Evolutionary conservation across 2,888 invertebrate species (phyloP).

Genomic region (Chrysolina americana): DNA sequence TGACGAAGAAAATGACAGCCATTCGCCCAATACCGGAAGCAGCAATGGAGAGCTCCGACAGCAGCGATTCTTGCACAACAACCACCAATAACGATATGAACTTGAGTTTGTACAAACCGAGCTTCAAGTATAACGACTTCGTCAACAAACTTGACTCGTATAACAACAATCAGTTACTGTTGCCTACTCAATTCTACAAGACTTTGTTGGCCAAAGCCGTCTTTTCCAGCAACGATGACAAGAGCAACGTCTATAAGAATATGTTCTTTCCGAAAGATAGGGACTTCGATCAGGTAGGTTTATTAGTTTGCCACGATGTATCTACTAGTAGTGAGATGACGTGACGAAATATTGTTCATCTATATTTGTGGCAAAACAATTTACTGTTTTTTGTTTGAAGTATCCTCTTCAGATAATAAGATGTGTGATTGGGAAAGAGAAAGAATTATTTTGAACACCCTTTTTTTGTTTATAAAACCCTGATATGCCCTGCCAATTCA

Average conservation of each 20-base stretch:
- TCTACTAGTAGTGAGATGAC: too few species aligned
- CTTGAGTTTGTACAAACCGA: constrained; percentile 61
- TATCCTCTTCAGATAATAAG: too few species aligned
- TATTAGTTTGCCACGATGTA: not conserved
- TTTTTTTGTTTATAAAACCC: too few species aligned
- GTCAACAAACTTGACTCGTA: constrained; percentile 69
- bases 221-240: constrained; percentile 71
- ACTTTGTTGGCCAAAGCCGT: constrained; percentile 83
- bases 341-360: too few species aligned
- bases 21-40: constrained; percentile 64
- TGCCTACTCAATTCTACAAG: constrained; percentile 86
- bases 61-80: constrained; percentile 66
- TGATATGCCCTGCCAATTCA: too few species aligned
- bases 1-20: constrained; percentile 61
- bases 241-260: constrained; percentile 68
- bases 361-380: too few species aligned
- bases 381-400: too few species aligned
- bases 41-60: constrained; percentile 66
- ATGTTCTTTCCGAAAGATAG: constrained; percentile 68
- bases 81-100: constrained; percentile 59
- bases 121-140: constrained; percentile 67
- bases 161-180: constrained; percentile 70
- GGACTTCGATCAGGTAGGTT: constrained; percentile 68
- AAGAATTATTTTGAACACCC: too few species aligned
- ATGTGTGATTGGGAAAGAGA: too few species aligned